Evolutionary conservation across 2,797 vertebrate genomes (phyloP).

Genomic region (Perodicticus potto): DNA sequence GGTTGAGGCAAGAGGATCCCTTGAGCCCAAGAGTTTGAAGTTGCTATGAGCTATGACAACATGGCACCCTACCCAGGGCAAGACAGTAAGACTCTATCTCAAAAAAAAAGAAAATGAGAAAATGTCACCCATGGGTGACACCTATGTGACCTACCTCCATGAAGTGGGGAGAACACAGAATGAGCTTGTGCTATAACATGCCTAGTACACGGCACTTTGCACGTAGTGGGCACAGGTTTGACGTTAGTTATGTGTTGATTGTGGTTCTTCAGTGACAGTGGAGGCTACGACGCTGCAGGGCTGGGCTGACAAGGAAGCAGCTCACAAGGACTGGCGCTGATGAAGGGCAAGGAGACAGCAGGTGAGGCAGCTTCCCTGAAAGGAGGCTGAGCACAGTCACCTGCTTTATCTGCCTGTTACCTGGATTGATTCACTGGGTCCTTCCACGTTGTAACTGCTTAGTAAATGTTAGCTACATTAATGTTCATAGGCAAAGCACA

Average conservation of each 20-base stretch:
- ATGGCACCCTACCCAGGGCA: no score
- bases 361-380: neutral
- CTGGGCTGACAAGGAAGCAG: neutral
- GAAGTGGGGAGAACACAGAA: neutral
- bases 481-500: neutral
- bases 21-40: no score
- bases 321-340: neutral
- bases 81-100: no score
- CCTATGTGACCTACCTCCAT: neutral
- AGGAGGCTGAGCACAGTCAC: neutral
- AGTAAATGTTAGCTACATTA: neutral
- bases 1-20: no score
- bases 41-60: no score
- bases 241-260: neutral
- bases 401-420: neutral
- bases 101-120: no score
- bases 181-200: fast-evolving
- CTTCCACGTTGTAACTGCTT: neutral
- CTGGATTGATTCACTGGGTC: neutral
- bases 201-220: neutral
- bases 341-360: neutral
- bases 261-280: neutral
- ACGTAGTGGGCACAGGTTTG: neutral
- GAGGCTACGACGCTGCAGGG: neutral
- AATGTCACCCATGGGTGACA: no score